Percentiles rank a stretch among this genome's conserved stretches.
phyloP scores from a whole-genome alignment of 2,797 vertebrate species.

The Enteromius unitaeniatus region DNA sequence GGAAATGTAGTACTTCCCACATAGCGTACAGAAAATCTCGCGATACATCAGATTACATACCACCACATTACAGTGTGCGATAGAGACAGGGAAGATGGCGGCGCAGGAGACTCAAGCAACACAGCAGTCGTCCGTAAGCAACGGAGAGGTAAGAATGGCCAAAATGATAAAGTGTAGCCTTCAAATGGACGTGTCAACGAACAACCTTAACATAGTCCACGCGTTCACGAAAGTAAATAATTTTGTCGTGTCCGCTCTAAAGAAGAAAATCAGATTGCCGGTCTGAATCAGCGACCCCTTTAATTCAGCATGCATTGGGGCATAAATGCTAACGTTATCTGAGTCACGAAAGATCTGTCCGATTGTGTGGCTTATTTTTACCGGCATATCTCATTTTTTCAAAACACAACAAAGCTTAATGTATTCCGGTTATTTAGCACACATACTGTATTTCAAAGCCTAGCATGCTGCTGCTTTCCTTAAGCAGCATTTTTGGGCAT shows the following conservation, averaged over 20 bases:
- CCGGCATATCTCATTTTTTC: background rate
- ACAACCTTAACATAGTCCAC: background rate
- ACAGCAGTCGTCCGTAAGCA: conserved; percentile 72
- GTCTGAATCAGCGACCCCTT: conserved; percentile 52
- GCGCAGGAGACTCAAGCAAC: conserved; percentile 79
- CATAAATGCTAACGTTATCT: background rate
- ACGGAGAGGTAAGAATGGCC: conserved; percentile 83
- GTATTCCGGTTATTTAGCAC: background rate
- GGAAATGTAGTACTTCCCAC: background rate
- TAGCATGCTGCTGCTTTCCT: background rate
- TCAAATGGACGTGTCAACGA: background rate
- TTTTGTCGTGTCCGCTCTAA: background rate
- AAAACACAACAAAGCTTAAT: too few species aligned
- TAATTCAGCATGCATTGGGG: conserved; percentile 39
- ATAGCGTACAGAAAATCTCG: conserved; percentile 62
- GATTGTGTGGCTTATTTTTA: background rate
- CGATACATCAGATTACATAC: conserved; percentile 65
- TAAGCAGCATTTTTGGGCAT: background rate
- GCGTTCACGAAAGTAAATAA: background rate
- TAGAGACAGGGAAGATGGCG: conserved; percentile 84
- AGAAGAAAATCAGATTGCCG: conserved; percentile 39
- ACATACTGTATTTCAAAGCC: background rate
- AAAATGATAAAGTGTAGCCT: conserved; percentile 21
- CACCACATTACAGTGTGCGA: conserved; percentile 70
- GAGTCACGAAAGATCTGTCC: conserved; percentile 8